Percentiles rank a stretch among this genome's conserved stretches.
Conservation (phyloP, 2,113 vertebrate genomes). For the Mellivora capensis region DNA sequence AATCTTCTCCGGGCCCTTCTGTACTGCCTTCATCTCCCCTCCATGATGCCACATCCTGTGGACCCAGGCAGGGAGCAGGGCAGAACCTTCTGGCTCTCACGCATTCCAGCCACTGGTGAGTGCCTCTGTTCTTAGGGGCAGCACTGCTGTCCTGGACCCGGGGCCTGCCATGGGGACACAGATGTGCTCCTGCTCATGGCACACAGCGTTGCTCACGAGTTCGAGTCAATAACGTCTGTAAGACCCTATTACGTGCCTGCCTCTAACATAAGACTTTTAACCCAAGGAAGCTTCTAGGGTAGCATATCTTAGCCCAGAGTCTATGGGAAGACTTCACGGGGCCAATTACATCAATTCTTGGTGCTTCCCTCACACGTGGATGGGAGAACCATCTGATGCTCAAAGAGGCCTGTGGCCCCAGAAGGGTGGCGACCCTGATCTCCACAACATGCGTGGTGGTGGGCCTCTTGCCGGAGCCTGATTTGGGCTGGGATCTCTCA, state of each 20-base stretch:
- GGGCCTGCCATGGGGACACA: not conserved
- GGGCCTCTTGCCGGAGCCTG: not conserved
- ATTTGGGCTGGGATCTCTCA: not conserved
- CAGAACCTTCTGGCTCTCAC: not conserved
- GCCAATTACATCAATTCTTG: rapidly evolving
- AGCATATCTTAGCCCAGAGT: not conserved
- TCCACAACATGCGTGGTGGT: not conserved
- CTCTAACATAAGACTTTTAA: not conserved
- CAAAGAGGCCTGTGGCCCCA: not conserved
- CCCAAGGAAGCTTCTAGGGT: not conserved
- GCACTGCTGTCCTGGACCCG: not conserved
- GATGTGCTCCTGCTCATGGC: not conserved
- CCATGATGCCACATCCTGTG: not conserved
- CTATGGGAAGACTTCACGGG: rapidly evolving
- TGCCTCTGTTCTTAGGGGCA: not conserved
- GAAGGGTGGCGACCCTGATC: not conserved
- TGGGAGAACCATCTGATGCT: not conserved
- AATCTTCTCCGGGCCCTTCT: not conserved
- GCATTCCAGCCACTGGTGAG: not conserved
- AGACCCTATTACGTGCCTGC: not conserved
- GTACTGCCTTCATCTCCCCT: rapidly evolving
- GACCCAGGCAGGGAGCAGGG: not conserved
- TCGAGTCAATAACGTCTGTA: not conserved
- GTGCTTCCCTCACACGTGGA: not conserved
- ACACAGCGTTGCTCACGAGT: not conserved